Conservation (phyloP, 2,797 vertebrate genomes). For the Gallinago solitaria region DNA sequence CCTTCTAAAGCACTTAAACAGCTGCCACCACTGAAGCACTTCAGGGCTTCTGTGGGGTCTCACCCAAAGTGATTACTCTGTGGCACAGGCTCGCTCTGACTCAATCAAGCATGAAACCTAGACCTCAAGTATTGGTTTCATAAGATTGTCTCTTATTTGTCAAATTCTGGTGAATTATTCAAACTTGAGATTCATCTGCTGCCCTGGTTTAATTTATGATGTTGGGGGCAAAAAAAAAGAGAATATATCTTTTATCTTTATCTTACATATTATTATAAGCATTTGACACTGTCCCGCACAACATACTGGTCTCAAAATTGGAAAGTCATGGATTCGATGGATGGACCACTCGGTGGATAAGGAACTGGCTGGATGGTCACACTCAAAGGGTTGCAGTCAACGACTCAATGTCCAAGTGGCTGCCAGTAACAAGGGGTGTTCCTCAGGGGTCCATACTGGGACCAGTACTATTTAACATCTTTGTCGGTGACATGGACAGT, state of each 20-base stretch:
- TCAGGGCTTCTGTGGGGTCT: neutral
- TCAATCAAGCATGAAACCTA: neutral
- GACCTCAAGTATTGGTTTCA: neutral
- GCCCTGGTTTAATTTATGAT: neutral
- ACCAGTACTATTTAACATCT: too few species aligned
- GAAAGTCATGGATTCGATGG: too few species aligned
- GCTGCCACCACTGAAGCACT: neutral
- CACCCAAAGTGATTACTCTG: neutral
- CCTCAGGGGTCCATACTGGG: too few species aligned
- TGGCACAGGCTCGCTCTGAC: neutral
- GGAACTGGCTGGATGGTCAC: too few species aligned
- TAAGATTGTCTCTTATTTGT: neutral
- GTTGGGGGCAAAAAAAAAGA: neutral
- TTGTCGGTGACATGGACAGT: too few species aligned
- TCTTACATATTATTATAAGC: neutral
- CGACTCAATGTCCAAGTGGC: too few species aligned
- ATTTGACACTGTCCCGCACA: too few species aligned
- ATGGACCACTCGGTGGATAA: too few species aligned
- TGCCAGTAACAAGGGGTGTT: too few species aligned
- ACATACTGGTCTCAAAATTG: too few species aligned
- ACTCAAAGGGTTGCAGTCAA: too few species aligned
- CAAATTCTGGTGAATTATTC: neutral
- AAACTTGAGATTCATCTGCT: neutral
- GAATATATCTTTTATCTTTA: neutral
- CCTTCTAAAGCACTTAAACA: neutral